Conservation (phyloP, 2,113 vertebrate species). For the Chionomys nivalis region DNA sequence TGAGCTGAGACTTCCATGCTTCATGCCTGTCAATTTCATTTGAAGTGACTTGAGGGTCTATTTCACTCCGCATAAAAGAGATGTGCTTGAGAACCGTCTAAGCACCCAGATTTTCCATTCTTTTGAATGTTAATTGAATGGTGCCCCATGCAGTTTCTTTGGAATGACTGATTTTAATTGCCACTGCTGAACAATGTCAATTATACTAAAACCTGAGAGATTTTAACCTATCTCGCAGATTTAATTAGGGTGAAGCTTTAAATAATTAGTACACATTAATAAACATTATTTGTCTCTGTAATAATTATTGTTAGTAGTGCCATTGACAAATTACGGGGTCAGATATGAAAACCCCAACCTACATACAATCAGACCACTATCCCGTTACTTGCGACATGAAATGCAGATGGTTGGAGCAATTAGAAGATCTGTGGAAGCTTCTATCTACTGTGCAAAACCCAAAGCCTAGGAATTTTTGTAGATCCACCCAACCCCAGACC, state of each 20-base stretch:
- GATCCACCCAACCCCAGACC: background rate
- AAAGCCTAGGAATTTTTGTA: background rate
- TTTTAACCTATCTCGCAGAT: background rate
- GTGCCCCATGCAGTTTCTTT: background rate
- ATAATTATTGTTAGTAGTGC: background rate
- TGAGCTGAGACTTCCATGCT: background rate
- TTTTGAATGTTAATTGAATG: conserved; percentile 54
- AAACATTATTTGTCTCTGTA: background rate
- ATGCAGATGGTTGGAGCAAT: background rate
- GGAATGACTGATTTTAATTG: conserved; percentile 51
- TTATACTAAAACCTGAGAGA: background rate
- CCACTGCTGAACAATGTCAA: background rate
- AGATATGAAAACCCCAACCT: background rate
- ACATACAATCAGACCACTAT: background rate
- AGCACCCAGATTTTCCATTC: conserved; percentile 27
- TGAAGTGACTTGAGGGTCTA: background rate
- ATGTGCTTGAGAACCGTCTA: conserved; percentile 18
- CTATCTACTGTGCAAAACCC: background rate
- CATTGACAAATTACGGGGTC: background rate
- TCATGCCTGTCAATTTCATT: background rate
- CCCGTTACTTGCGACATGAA: background rate
- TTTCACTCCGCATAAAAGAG: background rate
- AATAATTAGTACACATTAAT: background rate
- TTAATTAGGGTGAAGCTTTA: conserved; percentile 13
- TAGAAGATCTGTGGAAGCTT: background rate